These are phyloP conservation scores for Taxidea taxus DNA, from an alignment of 2,113 vertebrate species.

Conservation along the genomic window DNA sequence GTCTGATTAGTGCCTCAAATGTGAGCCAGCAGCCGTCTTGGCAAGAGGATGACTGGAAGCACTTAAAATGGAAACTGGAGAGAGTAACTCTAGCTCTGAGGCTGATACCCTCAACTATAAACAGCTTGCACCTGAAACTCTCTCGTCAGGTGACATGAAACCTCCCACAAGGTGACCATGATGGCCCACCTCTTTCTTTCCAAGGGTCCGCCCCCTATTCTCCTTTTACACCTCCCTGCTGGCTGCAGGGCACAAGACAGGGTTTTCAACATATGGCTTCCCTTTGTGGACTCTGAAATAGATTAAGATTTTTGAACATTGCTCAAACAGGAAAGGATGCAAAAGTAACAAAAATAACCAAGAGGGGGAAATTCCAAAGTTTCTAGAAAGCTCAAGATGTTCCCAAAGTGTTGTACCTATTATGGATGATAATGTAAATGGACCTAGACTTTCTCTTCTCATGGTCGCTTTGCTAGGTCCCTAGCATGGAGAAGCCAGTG, in stretches of 20 bases:
- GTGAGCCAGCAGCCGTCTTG: neutral
- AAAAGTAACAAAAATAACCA: neutral
- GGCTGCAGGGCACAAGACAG: neutral
- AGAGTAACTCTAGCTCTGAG: slow-evolving; percentile 53
- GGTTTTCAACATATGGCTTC: neutral
- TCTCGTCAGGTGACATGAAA: slow-evolving; percentile 19
- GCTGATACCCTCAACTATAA: slow-evolving; percentile 39
- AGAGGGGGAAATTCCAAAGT: neutral
- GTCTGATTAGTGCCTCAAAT: neutral
- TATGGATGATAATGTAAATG: neutral
- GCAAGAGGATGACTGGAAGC: neutral
- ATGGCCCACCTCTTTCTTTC: neutral
- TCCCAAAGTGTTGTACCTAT: neutral
- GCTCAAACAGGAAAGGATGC: neutral
- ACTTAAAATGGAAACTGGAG: slow-evolving; percentile 54
- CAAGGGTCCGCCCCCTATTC: neutral
- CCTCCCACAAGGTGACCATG: neutral
- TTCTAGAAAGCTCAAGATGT: neutral
- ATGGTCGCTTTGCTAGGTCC: neutral
- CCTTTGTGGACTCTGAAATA: neutral
- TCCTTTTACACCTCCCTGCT: neutral
- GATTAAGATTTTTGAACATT: neutral
- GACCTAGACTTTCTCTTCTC: neutral
- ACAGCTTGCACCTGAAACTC: slow-evolving; percentile 39
- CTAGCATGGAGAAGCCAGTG: neutral